Evolutionary conservation across 2,113 vertebrate species (phyloP).

Genomic region (Baryphthengus martii): DNA sequence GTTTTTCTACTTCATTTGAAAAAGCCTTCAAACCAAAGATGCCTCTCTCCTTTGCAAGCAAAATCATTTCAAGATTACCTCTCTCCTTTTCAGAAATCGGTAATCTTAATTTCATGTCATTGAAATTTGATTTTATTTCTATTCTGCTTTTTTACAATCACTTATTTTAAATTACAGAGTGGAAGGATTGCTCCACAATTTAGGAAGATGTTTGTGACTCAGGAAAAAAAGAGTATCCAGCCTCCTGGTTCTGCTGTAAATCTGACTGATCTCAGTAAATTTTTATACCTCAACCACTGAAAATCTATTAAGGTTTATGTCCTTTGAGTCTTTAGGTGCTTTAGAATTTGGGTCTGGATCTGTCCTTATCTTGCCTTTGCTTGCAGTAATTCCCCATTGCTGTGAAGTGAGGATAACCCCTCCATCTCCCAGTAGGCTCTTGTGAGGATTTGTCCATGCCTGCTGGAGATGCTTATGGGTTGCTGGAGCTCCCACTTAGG

Average conservation of each 20-base stretch:
- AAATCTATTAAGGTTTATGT: background rate
- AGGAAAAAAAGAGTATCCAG: background rate
- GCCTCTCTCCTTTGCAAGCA: background rate
- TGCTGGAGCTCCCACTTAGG: background rate
- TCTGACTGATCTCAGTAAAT: background rate
- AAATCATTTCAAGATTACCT: background rate
- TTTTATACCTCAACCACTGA: background rate
- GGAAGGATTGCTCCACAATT: background rate
- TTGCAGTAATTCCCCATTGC: background rate
- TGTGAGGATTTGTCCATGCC: background rate
- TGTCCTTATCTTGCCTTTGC: background rate
- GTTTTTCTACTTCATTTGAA: background rate
- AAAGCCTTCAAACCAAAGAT: background rate
- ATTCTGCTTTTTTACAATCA: background rate
- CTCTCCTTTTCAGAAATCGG: background rate
- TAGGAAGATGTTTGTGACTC: background rate
- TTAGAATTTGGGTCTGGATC: background rate
- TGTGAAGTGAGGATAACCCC: background rate
- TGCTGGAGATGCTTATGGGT: background rate
- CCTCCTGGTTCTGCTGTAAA: background rate
- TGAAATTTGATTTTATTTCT: background rate
- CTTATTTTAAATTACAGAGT: background rate
- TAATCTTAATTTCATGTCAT: rapidly evolving
- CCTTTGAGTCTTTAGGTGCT: background rate
- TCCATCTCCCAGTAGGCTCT: background rate